These are phyloP conservation scores for Anolis apletophallus DNA, from an alignment of 2,797 vertebrate species.

Conservation along the genomic window DNA sequence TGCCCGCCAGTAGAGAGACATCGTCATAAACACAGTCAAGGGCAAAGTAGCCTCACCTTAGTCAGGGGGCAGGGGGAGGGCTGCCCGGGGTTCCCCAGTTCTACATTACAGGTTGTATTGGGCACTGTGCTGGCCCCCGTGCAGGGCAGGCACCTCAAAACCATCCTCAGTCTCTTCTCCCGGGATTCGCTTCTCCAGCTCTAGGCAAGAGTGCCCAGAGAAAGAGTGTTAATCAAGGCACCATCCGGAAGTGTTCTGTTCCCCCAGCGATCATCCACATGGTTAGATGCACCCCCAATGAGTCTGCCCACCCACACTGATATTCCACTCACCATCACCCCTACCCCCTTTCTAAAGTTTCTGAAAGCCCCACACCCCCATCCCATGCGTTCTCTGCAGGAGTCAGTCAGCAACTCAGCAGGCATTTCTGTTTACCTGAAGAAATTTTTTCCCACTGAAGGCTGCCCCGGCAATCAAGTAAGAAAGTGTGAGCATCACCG, in stretches of 20 bases:
- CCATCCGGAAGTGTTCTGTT: not conserved
- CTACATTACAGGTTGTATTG: constrained; percentile 46
- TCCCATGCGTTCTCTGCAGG: not conserved
- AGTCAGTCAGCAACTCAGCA: constrained; percentile 20
- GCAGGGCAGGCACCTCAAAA: constrained; percentile 49
- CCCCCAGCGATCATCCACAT: not conserved
- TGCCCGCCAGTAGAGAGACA: constrained; percentile 26
- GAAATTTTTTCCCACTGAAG: constrained; percentile 33
- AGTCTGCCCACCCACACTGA: not conserved
- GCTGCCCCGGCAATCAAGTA: constrained; percentile 70
- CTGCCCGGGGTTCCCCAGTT: constrained; percentile 47
- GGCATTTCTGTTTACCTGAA: constrained; percentile 34
- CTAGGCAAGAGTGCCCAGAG: constrained; percentile 36
- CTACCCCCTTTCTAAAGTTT: not conserved
- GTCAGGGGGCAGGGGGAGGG: constrained; percentile 47
- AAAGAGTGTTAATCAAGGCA: constrained; percentile 18
- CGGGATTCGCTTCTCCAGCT: constrained; percentile 1
- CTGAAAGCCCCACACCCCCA: not conserved
- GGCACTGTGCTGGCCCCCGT: constrained; percentile 45
- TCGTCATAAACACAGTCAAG: constrained; percentile 32
- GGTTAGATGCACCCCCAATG: not conserved
- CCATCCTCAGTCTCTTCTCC: constrained; percentile 32
- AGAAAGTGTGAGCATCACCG: constrained; percentile 71
- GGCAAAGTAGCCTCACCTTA: constrained; percentile 49
- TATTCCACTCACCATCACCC: not conserved